Percentiles rank a stretch among this genome's conserved stretches.
Conservation (phyloP, 2,888 invertebrate genomes). For the Drosophila affinis region DNA sequence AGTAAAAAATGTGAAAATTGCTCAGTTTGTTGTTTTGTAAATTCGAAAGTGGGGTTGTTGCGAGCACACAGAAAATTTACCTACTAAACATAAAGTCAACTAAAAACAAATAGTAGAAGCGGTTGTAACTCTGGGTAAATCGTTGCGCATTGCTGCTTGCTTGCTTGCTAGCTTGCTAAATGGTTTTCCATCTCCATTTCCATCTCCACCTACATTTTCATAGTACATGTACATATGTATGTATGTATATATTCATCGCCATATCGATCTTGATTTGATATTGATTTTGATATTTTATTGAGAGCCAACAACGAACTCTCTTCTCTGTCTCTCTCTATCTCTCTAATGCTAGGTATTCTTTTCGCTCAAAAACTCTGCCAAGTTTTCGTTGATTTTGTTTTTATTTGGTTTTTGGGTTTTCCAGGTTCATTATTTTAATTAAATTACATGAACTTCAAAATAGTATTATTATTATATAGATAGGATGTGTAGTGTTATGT, state of each 20-base stretch:
- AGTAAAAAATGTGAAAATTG: constrained; percentile 75
- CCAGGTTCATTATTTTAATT: constrained; percentile 82
- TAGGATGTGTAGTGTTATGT: constrained; percentile 77
- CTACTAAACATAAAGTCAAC: constrained; percentile 78
- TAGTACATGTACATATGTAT: too few species aligned
- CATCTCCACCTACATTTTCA: not conserved
- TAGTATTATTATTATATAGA: constrained; percentile 73
- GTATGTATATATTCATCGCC: not conserved
- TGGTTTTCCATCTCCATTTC: constrained; percentile 32
- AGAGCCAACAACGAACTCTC: constrained; percentile 46
- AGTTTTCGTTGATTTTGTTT: constrained; percentile 58
- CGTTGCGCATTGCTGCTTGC: constrained; percentile 36
- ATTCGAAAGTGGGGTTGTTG: constrained; percentile 65
- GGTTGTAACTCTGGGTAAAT: constrained; percentile 65
- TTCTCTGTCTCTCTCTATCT: constrained; percentile 35
- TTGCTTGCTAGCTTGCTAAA: constrained; percentile 50
- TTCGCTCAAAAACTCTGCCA: constrained; percentile 44
- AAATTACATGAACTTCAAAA: constrained; percentile 82
- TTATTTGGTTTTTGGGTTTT: constrained; percentile 59
- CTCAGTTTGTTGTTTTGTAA: constrained; percentile 71
- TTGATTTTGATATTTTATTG: constrained; percentile 11
- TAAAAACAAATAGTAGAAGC: constrained; percentile 76
- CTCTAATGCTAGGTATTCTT: constrained; percentile 32
- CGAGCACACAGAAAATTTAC: constrained; percentile 78
- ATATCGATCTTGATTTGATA: constrained; percentile 5